phyloP scores from a whole-genome alignment of 2,113 vertebrate species.

The Myanophis thanlyinensis region DNA sequence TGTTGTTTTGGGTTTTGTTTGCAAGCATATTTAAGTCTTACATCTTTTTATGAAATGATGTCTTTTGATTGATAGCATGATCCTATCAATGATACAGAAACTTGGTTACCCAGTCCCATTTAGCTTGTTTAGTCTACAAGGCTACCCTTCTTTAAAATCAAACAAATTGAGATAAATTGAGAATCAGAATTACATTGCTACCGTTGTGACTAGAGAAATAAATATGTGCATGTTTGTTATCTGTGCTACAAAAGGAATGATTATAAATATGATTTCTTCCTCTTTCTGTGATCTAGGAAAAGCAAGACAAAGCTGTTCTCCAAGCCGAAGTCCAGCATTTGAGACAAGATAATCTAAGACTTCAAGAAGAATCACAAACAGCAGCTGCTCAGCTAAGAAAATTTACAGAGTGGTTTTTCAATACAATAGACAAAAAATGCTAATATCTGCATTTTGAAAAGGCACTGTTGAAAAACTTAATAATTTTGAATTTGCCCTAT shows the following conservation, averaged over 20 bases:
- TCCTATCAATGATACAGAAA: neutral
- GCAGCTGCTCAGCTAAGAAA: conserved; percentile 92
- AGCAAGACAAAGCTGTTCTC: conserved; percentile 94
- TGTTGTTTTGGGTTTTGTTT: neutral
- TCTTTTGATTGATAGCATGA: neutral
- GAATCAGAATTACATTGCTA: neutral
- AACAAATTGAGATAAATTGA: conserved; percentile 6
- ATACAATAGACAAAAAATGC: conserved; percentile 89
- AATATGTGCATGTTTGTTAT: conserved; percentile 8
- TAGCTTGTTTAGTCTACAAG: conserved; percentile 19
- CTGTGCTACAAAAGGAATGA: neutral
- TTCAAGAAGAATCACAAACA: conserved; percentile 95
- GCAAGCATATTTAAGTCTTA: neutral
- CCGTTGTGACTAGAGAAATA: conserved; percentile 17
- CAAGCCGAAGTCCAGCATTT: conserved; percentile 95
- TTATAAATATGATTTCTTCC: conserved; percentile 12
- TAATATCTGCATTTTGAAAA: conserved; percentile 44
- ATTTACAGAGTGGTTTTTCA: conserved; percentile 98
- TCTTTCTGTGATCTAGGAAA: conserved; percentile 79
- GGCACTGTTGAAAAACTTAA: conserved; percentile 24
- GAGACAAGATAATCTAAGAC: conserved; percentile 91
- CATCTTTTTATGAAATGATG: neutral
- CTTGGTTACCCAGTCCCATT: neutral
- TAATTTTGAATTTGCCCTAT: conserved; percentile 44
- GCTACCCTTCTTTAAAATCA: conserved; percentile 23